Evolutionary conservation across 2,888 invertebrate species (phyloP).

Genomic region (Amblyteles armatorius): DNA sequence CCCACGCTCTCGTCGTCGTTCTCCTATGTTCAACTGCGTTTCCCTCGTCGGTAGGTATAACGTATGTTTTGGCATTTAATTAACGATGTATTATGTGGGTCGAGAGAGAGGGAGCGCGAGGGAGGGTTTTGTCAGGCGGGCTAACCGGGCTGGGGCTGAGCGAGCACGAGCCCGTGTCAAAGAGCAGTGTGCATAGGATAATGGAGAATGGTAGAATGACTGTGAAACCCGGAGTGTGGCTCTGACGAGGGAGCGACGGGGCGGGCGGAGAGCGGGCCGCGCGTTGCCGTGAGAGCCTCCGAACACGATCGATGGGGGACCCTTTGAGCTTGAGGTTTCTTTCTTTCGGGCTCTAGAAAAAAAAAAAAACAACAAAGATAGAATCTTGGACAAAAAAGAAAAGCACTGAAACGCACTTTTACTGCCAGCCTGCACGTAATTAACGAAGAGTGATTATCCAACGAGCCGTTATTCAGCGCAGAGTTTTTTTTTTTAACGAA

Average conservation of each 20-base stretch:
- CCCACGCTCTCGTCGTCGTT: background rate
- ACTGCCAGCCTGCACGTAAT: background rate
- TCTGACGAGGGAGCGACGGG: slow-evolving; percentile 11
- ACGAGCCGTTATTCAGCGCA: background rate
- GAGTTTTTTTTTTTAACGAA: background rate
- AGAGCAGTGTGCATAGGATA: slow-evolving; percentile 60
- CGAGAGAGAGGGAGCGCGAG: slow-evolving; percentile 43
- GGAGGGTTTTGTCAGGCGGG: slow-evolving; percentile 6
- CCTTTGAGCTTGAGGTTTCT: slow-evolving; percentile 62
- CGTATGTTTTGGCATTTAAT: slow-evolving; percentile 63
- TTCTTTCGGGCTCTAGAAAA: slow-evolving; percentile 22
- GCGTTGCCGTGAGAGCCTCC: slow-evolving; percentile 68
- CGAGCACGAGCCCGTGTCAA: slow-evolving; percentile 54
- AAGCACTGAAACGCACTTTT: background rate
- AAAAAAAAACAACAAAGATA: slow-evolving; percentile 1
- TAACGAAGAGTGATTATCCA: slow-evolving; percentile 4
- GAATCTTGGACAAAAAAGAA: background rate
- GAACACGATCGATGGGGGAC: slow-evolving; percentile 78
- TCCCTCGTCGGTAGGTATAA: slow-evolving; percentile 39
- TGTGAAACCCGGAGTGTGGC: slow-evolving; percentile 6
- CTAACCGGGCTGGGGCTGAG: background rate
- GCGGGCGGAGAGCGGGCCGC: slow-evolving; percentile 68
- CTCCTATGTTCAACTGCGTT: background rate
- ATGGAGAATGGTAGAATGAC: slow-evolving; percentile 60
- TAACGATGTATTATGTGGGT: slow-evolving; percentile 67